Conservation (phyloP, 2,113 vertebrate species). For the Hemichromis elongatus region DNA sequence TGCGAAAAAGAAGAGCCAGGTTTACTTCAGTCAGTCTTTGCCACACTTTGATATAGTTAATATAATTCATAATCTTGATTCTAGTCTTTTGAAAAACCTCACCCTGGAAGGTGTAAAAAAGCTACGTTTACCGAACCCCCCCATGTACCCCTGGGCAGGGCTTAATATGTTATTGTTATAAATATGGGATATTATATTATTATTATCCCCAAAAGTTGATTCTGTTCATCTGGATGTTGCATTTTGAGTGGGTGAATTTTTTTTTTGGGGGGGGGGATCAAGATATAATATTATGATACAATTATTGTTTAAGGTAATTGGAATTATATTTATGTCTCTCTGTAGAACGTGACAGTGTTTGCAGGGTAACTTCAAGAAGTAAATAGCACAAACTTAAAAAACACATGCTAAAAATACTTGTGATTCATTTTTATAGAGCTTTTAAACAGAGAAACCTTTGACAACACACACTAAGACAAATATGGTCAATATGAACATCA, state of each 20-base stretch:
- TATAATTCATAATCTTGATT: neutral
- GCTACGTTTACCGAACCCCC: neutral
- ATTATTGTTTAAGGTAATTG: neutral
- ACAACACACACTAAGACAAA: neutral
- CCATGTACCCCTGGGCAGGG: neutral
- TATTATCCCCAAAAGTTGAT: neutral
- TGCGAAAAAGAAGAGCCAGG: neutral
- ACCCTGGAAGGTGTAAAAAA: neutral
- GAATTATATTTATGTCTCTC: slow-evolving; percentile 69
- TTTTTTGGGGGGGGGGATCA: too few relatives aligned
- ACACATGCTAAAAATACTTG: neutral
- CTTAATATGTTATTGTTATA: neutral
- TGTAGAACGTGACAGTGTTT: slow-evolving; percentile 91
- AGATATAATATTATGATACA: neutral
- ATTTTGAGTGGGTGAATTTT: too few relatives aligned
- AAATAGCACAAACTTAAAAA: neutral
- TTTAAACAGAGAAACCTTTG: neutral
- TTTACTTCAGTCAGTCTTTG: neutral
- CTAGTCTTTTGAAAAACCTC: neutral
- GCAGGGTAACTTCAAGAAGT: slow-evolving; percentile 82
- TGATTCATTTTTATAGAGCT: neutral
- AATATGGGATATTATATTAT: neutral
- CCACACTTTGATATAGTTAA: neutral
- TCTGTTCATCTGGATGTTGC: too few relatives aligned
- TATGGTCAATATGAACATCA: neutral